Evolutionary conservation across 2,797 vertebrate species (phyloP).

Genomic region (Sebastes hubbsi): DNA sequence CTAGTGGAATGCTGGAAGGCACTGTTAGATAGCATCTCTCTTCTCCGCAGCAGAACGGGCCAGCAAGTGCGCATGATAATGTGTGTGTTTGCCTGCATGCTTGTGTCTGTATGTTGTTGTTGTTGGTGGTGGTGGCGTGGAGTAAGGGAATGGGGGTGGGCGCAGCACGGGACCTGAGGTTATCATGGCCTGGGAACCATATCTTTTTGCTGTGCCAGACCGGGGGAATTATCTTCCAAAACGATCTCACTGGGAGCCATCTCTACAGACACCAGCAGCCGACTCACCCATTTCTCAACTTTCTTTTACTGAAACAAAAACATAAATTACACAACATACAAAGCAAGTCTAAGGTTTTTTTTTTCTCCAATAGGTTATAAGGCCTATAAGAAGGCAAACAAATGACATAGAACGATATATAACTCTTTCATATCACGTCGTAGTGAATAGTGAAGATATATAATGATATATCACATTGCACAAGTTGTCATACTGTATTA

Average conservation of each 20-base stretch:
- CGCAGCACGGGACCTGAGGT: constrained; percentile 78
- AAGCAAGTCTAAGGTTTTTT: constrained; percentile 73
- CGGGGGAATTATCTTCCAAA: constrained; percentile 57
- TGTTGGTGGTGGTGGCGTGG: constrained; percentile 42
- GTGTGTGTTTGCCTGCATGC: constrained; percentile 45
- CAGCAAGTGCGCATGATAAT: constrained; percentile 66
- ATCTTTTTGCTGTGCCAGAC: constrained; percentile 68
- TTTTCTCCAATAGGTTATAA: constrained; percentile 71
- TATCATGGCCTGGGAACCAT: constrained; percentile 78
- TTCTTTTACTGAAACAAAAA: constrained; percentile 77
- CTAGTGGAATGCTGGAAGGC: constrained; percentile 84
- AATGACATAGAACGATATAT: constrained; percentile 78
- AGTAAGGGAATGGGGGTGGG: background rate
- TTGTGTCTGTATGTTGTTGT: constrained; percentile 41
- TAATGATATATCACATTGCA: constrained; percentile 79
- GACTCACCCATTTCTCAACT: constrained; percentile 70
- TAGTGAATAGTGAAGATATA: constrained; percentile 77
- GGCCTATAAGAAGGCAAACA: constrained; percentile 77
- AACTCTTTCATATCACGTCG: constrained; percentile 72
- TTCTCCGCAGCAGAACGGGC: constrained; percentile 80
- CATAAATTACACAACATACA: constrained; percentile 78
- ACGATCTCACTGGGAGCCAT: constrained; percentile 69
- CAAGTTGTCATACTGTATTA: constrained; percentile 76
- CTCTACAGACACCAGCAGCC: constrained; percentile 77
- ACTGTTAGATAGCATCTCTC: constrained; percentile 84